Conservation (phyloP, 64 coral and sea anemone genomes). For the Acropora tenuis region DNA sequence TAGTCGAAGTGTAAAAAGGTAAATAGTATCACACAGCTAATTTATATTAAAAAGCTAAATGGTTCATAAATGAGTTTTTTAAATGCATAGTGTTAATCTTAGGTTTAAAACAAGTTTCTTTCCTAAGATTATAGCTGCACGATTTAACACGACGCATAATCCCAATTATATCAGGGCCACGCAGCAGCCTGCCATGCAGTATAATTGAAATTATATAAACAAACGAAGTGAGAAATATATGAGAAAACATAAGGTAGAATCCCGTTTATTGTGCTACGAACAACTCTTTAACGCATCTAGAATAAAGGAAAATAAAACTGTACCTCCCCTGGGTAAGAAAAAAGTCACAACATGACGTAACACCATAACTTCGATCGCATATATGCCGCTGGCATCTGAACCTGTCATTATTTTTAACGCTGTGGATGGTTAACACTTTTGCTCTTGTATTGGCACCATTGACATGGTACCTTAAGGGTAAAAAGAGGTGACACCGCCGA, state of each 20-base stretch:
- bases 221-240: neutral
- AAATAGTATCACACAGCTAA: too few relatives aligned
- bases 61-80: too few relatives aligned
- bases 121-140: too few relatives aligned
- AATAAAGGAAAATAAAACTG: neutral
- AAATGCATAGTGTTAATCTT: too few relatives aligned
- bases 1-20: too few relatives aligned
- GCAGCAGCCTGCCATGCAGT: too few relatives aligned
- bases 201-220: too few relatives aligned
- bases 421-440: neutral
- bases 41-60: too few relatives aligned
- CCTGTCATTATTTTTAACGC: neutral
- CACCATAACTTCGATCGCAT: neutral
- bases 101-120: too few relatives aligned
- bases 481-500: neutral
- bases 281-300: constrained; percentile 25
- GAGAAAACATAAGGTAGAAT: neutral
- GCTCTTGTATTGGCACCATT: neutral
- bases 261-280: neutral
- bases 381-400: neutral
- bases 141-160: too few relatives aligned
- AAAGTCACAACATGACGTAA: neutral
- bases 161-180: too few relatives aligned
- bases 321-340: neutral
- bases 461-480: constrained; percentile 2